phyloP scores from a whole-genome alignment of 2,888 invertebrate genomes.

The Hirudinaria manillensis region DNA sequence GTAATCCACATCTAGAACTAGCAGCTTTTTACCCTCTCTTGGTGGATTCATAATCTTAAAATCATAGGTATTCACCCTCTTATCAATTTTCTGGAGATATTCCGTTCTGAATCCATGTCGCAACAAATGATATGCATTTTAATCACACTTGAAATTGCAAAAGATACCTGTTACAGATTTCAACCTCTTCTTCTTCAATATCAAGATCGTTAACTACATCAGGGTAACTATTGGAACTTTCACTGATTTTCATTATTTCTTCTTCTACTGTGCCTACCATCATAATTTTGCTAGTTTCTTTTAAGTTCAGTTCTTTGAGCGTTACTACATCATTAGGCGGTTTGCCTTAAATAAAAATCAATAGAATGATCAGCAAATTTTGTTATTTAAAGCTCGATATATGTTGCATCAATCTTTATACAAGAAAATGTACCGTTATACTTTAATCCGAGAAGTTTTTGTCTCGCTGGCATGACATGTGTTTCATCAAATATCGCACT shows the following conservation, averaged over 20 bases:
- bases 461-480: constrained; percentile 82
- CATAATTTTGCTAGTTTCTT: constrained; percentile 84
- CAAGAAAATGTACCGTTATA: constrained; percentile 65
- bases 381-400: neutral
- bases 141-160: too few species aligned
- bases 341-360: constrained; percentile 61
- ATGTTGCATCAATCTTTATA: neutral
- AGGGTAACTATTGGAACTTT: constrained; percentile 73
- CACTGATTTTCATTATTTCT: constrained; percentile 66
- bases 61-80: constrained; percentile 74
- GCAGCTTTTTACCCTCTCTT: constrained; percentile 75
- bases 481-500: constrained; percentile 78
- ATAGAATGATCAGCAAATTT: neutral
- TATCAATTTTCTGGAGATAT: constrained; percentile 61
- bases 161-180: constrained; percentile 51
- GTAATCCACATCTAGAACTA: constrained; percentile 92
- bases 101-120: constrained; percentile 50
- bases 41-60: constrained; percentile 75
- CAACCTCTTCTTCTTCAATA: constrained; percentile 70
- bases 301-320: constrained; percentile 71
- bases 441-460: constrained; percentile 86
- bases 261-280: constrained; percentile 93
- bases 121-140: neutral
- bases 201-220: constrained; percentile 84
- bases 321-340: constrained; percentile 72